phyloP scores from a whole-genome alignment of 2,113 vertebrate genomes.

The Melierax canorus region DNA sequence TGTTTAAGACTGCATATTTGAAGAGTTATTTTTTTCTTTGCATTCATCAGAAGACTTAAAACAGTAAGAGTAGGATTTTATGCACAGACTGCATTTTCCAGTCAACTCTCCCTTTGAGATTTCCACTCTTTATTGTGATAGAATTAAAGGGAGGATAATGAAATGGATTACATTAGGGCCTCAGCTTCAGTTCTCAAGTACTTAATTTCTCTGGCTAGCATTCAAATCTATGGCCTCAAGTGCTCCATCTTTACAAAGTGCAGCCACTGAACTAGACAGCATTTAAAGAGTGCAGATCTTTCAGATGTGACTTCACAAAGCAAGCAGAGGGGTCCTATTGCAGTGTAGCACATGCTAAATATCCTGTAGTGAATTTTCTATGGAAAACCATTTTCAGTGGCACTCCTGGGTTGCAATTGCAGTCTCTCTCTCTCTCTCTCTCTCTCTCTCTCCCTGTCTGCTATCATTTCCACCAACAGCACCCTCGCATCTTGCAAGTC shows the following conservation, averaged over 20 bases:
- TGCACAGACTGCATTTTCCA: background rate
- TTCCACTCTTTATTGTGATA: background rate
- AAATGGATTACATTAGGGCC: background rate
- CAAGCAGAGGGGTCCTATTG: background rate
- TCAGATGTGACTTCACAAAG: background rate
- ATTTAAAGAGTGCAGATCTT: background rate
- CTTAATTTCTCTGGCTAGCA: slow-evolving; percentile 21
- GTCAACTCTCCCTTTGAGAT: background rate
- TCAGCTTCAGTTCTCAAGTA: background rate
- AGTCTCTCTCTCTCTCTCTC: too few species aligned
- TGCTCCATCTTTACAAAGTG: background rate
- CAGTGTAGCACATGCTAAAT: background rate
- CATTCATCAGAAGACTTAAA: background rate
- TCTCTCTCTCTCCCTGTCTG: background rate
- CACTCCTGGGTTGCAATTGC: background rate
- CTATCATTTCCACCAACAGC: background rate
- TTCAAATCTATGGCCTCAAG: slow-evolving; percentile 4
- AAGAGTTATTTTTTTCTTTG: background rate
- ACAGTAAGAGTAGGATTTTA: background rate
- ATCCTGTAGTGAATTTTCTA: background rate
- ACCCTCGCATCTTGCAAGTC: background rate
- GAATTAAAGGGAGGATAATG: background rate
- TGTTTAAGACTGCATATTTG: background rate
- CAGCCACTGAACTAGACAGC: background rate
- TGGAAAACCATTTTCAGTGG: background rate